Percentiles rank a stretch among this genome's conserved stretches.
phyloP scores from a whole-genome alignment of 2,113 vertebrate genomes.

The Alligator mississippiensis region DNA sequence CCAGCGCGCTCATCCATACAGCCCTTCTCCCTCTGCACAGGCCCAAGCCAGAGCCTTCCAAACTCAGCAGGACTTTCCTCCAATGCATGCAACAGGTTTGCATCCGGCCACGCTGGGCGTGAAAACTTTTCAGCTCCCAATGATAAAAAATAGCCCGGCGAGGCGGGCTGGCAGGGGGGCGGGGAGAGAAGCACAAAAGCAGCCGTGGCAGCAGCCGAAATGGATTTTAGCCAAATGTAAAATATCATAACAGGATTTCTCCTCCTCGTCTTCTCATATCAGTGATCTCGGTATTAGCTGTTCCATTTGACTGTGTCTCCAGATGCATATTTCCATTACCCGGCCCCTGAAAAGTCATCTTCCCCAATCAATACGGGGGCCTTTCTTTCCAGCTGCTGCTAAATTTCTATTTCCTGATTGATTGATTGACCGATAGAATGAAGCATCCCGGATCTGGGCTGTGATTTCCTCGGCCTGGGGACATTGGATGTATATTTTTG shows the following conservation, averaged over 20 bases:
- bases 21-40: background rate
- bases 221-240: background rate
- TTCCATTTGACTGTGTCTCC: background rate
- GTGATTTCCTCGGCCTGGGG: background rate
- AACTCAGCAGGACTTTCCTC: background rate
- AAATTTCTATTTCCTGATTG: conserved; percentile 30
- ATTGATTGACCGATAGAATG: conserved; percentile 18
- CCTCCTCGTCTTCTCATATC: background rate
- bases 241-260: background rate
- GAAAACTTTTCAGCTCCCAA: background rate
- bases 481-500: background rate
- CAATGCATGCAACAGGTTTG: background rate
- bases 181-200: rapidly evolving
- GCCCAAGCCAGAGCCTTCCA: background rate
- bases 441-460: background rate
- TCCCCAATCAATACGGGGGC: background rate
- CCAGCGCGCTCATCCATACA: too few relatives aligned
- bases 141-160: background rate
- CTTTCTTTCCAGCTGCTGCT: background rate
- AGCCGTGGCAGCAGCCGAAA: rapidly evolving
- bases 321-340: background rate
- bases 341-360: conserved; percentile 14
- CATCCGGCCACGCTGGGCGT: rapidly evolving
- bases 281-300: background rate
- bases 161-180: background rate